These are phyloP conservation scores for Neodiprion virginianus DNA, from an alignment of 1,140 invertebrate genomes.

Conservation along the genomic window DNA sequence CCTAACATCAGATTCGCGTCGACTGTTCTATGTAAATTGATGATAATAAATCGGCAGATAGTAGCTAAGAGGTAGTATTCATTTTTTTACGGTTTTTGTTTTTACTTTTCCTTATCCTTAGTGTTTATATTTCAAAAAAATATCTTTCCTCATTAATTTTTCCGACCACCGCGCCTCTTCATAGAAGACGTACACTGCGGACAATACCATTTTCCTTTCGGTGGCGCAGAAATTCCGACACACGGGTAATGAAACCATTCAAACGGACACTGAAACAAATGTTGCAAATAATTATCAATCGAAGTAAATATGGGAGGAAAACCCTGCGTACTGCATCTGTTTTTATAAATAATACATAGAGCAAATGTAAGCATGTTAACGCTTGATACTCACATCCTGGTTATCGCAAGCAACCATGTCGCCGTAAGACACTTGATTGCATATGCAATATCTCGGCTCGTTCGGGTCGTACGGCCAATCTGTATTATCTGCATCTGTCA, in stretches of 20 bases:
- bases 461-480: conserved; percentile 91
- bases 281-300: background rate
- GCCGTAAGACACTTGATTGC: conserved; percentile 97
- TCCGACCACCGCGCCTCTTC: conserved; percentile 81
- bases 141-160: conserved; percentile 64
- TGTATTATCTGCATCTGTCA: conserved; percentile 62
- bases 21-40: conserved; percentile 27
- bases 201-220: conserved; percentile 99
- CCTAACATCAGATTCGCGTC: background rate
- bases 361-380: background rate
- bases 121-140: conserved; percentile 25
- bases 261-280: conserved; percentile 82
- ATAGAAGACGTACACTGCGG: conserved; percentile 92
- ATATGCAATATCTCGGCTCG: conserved; percentile 96
- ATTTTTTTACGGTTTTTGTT: conserved; percentile 17
- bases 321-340: background rate
- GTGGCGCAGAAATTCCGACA: conserved; percentile 93
- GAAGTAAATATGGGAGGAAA: conserved; percentile 2
- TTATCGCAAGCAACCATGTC: conserved; percentile 99
- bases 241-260: conserved; percentile 99
- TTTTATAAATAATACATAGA: conserved; percentile 5
- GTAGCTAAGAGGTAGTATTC: conserved; percentile 55
- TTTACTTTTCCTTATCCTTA: conserved; percentile 27
- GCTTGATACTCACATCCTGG: conserved; percentile 76
- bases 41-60: conserved; percentile 40